phyloP scores from a whole-genome alignment of 1,140 invertebrate species.

The Caerostris darwini region DNA sequence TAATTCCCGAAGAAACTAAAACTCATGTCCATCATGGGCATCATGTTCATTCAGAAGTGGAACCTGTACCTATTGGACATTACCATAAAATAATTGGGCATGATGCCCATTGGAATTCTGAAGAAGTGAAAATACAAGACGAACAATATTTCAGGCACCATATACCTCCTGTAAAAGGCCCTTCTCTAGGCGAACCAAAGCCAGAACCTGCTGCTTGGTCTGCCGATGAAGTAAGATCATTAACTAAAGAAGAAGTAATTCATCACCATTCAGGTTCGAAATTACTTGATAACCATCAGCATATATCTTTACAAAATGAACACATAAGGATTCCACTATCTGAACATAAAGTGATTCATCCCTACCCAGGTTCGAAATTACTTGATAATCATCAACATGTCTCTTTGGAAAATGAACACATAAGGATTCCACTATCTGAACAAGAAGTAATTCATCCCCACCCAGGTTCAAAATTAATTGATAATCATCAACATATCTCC shows the following conservation, averaged over 20 bases:
- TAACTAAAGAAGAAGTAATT: slow-evolving; percentile 59
- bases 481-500: too few relatives aligned
- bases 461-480: too few relatives aligned
- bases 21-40: background rate
- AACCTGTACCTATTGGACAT: slow-evolving; percentile 53
- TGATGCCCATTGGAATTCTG: slow-evolving; percentile 61
- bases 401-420: background rate
- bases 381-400: background rate
- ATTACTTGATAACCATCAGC: background rate
- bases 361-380: background rate
- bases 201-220: slow-evolving; percentile 41
- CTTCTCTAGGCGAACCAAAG: background rate
- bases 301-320: background rate
- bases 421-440: background rate
- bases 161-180: slow-evolving; percentile 15
- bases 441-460: too few relatives aligned
- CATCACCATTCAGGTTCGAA: background rate
- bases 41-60: background rate
- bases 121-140: slow-evolving; percentile 16
- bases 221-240: slow-evolving; percentile 32
- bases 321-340: background rate
- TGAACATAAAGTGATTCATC: background rate
- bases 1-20: background rate
- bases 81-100: slow-evolving; percentile 65
- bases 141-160: slow-evolving; percentile 10